Base-by-base conservation (phyloP, 2,888 invertebrate genomes). In the Helicoverpa assulta region DNA sequence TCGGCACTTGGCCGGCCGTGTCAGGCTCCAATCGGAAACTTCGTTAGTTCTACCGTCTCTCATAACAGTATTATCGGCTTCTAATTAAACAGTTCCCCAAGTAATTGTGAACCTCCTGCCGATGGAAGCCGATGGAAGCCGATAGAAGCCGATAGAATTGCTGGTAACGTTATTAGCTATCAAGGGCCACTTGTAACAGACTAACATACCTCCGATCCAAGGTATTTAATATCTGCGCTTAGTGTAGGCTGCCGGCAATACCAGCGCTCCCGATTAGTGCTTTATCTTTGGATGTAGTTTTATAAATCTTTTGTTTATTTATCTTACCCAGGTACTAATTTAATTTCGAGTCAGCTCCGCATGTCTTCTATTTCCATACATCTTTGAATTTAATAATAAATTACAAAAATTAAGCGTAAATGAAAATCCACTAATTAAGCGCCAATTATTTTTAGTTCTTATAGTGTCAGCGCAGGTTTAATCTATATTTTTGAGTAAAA, bases 31-130 rank as follows among this genome's bases (percentile, higher is more conserved):
- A 62, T 64, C 62, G 61, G 43, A 53, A 73, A 78, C 70, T 76
- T 83, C 62, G 68, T 82, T 83, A 81, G 67, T 65, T 72, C 61
- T 58, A 68, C 64, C 68, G 72, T 70, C 73, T 70, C 68, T 70
- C 70, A 83, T 82, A 84, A 84, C 74, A 73, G 51, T 54, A 78
- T 82, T 83, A 83, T 83, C 83, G 80, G 68, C 76, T 83, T 84
- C 76, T 80, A 82, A 84, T 83, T 82, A 76, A 76, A 82, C 76
- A 82, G 70, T 62, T 80, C 69, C 67, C 70, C 78, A 73, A 82
- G 84, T 69, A 74, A 80, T 78, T 80, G 61, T 68, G 72, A 63
- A 74, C 70, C 77, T 78, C 76, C 73, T 57, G 76, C 78, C 73
- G 63, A 84, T 79, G 76, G 70, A 67, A 70, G 76, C 78, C 75